Percentiles rank a stretch among this genome's conserved stretches.
Conservation (phyloP, 2,888 invertebrate genomes). For the Lordiphosa fenestrarum region DNA sequence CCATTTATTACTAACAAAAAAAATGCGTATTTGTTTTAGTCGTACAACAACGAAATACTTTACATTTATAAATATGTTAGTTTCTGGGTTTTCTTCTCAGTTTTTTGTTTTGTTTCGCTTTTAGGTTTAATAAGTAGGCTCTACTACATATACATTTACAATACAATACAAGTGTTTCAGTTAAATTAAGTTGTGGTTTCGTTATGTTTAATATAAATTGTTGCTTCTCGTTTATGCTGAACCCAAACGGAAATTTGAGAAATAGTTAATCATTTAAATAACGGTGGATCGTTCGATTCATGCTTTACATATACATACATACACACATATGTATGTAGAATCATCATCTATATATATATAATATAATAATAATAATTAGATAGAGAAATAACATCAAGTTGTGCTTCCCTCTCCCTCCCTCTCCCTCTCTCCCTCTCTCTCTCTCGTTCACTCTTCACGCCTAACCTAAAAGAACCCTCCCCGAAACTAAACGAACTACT, state of each 20-base stretch:
- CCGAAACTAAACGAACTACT: conserved; percentile 6
- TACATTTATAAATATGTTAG: conserved; percentile 61
- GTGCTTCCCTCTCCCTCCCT: background rate
- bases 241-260: conserved; percentile 43
- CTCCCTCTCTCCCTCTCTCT: too few species aligned
- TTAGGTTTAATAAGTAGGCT: conserved; percentile 14
- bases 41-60: conserved; percentile 71
- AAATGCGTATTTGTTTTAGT: conserved; percentile 71
- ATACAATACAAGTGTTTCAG: conserved; percentile 18
- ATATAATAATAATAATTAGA: background rate
- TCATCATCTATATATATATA: background rate
- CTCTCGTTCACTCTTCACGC: background rate
- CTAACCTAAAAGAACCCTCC: background rate
- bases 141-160: conserved; percentile 33
- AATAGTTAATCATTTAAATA: conserved; percentile 69
- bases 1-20: conserved; percentile 51
- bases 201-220: conserved; percentile 24
- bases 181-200: conserved; percentile 8
- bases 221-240: conserved; percentile 24
- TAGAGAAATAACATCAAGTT: background rate
- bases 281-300: conserved; percentile 78
- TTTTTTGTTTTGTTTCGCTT: conserved; percentile 17
- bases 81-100: conserved; percentile 25
- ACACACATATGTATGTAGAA: conserved; percentile 18
- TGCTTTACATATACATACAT: conserved; percentile 31